These are phyloP conservation scores for Hypomecis punctinalis DNA, from an alignment of 2,888 invertebrate species.

Conservation along the genomic window DNA sequence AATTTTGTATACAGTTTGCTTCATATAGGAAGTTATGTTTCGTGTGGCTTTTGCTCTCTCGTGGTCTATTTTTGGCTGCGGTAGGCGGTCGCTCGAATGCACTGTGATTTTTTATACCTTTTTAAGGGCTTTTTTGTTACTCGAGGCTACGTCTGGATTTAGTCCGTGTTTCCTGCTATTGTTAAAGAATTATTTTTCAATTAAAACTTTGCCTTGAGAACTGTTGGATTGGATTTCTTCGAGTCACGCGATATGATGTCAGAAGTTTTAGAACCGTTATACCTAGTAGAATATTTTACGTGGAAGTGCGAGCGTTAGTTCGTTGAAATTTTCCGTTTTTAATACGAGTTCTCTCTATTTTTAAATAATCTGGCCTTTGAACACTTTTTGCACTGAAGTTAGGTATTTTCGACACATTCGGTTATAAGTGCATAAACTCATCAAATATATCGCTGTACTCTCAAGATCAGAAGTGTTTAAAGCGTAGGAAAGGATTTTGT, in stretches of 20 bases:
- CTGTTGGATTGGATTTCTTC: constrained; percentile 23
- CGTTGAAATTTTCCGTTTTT: too few relatives aligned
- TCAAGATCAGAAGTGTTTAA: too few relatives aligned
- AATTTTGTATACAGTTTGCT: not conserved
- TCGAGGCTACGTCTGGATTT: constrained; percentile 71
- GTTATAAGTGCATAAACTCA: too few relatives aligned
- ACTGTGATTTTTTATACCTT: constrained; percentile 70
- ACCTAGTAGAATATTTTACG: too few relatives aligned
- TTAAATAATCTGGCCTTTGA: too few relatives aligned
- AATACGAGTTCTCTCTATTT: too few relatives aligned
- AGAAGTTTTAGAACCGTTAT: not conserved
- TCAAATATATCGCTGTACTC: too few relatives aligned
- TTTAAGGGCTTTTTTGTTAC: constrained; percentile 72
- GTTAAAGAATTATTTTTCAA: constrained; percentile 67
- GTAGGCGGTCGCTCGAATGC: constrained; percentile 82
- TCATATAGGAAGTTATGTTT: constrained; percentile 24
- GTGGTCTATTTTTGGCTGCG: constrained; percentile 81
- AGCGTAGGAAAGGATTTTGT: too few relatives aligned
- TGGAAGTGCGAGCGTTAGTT: too few relatives aligned
- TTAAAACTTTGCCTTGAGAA: constrained; percentile 50
- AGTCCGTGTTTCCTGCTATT: constrained; percentile 79
- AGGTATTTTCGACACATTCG: too few relatives aligned
- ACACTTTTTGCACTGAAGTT: too few relatives aligned
- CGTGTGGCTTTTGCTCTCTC: constrained; percentile 13
- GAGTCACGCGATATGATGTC: constrained; percentile 16